Evolutionary conservation across 2,113 vertebrate species (phyloP).

Genomic region (Myrmophylax atrothorax): DNA sequence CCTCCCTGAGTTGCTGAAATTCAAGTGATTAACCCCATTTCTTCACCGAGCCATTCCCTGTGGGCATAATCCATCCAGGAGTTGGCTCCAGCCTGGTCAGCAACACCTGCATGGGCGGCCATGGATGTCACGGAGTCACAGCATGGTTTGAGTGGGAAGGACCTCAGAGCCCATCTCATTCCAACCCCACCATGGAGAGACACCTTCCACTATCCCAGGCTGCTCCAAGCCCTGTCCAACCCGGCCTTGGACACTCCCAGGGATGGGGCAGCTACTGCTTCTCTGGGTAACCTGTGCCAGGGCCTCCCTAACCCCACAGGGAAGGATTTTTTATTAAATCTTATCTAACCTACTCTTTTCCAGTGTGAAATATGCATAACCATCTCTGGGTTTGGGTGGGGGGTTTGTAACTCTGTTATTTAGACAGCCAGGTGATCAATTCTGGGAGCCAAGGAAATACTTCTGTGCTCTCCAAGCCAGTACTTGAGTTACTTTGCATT

Average conservation of each 20-base stretch:
- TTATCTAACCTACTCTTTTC: neutral
- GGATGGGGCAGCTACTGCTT: neutral
- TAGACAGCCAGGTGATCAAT: no score
- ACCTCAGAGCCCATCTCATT: no score
- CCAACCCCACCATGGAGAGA: neutral
- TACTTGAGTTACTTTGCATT: neutral
- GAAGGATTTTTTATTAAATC: neutral
- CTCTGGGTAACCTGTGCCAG: neutral
- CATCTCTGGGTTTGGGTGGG: neutral
- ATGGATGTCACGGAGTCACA: fast-evolving
- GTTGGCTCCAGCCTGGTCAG: fast-evolving
- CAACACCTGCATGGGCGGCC: neutral
- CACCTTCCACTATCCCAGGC: fast-evolving
- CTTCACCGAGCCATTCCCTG: neutral
- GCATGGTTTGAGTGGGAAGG: neutral
- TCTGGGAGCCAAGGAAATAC: neutral
- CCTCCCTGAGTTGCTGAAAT: no score
- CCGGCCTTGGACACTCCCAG: neutral
- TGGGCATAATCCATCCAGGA: neutral
- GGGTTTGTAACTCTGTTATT: neutral
- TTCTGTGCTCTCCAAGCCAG: neutral
- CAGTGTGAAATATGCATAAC: neutral
- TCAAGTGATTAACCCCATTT: fast-evolving
- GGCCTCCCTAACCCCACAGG: neutral
- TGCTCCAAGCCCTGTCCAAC: neutral